Base-by-base conservation (phyloP, 2,113 vertebrate species). In the Melanerpes formicivorus region DNA sequence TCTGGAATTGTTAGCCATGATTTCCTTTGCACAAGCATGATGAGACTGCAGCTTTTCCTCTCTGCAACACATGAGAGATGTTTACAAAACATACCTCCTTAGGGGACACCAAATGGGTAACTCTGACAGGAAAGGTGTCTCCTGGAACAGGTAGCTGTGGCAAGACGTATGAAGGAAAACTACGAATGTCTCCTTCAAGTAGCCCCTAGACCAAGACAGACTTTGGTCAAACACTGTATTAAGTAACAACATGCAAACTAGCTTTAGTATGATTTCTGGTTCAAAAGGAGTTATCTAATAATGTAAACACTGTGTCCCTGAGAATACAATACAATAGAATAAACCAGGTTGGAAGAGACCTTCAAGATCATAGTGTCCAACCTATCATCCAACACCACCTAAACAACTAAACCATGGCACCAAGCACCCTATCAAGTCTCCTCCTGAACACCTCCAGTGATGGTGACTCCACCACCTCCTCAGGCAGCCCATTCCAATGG, bases 71-170 rank as follows among this genome's bases (percentile, higher is more conserved):
- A 3, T 1, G 30, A 1, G 15, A 37, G 48, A 59, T 15, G n/a
- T 11, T 87, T 34, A 40, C 30, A 48, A 77, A 58, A 91, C 77
- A 0, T 96, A 99, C 99, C 98, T 98, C 97, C 50, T 98, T 98
- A 48, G 99, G 99, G 29, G 98, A 98, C 86, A 98, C 93, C 73
- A 99, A 60, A 46, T 99, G 99, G 40, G 98, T 99, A 29, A 99
- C 98, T 87, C 59, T 97, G 82, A 98, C 98, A 56, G 96, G 91
- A 88, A 98, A 98, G 8, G 44, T 79, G 81, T 98, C 92, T 89
- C 97, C 98, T 17, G 96, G 87, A 42, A 93, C 30, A 70, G 98
- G 98, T 6, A 99, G 95, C 2, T 79, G 54, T 5, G 97, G 97
- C 66, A 95, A 66, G 13, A 65, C 25, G 75, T 98, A 99, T 0